Conservation (phyloP, 2,113 vertebrate genomes). For the Poeciliopsis prolifica region DNA sequence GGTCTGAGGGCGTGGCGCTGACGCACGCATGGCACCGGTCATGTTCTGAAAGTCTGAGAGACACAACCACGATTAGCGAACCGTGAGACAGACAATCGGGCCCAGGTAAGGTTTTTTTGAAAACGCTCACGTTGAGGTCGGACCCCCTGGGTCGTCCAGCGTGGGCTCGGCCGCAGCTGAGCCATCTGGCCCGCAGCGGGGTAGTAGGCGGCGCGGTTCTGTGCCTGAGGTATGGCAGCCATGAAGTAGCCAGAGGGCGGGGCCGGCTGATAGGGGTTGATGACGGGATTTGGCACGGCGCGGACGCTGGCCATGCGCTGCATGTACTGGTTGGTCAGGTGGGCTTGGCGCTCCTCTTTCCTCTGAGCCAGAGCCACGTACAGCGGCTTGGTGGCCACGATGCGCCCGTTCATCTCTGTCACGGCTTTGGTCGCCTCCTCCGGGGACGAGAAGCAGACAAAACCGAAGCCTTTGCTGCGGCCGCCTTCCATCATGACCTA, state of each 20-base stretch:
- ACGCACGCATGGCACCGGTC: conserved; percentile 89
- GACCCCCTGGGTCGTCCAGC: conserved; percentile 94
- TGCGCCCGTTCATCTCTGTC: conserved; percentile 98
- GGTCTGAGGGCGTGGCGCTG: conserved; percentile 89
- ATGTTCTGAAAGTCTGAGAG: conserved; percentile 94
- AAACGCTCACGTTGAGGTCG: conserved; percentile 91
- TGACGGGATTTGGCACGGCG: conserved; percentile 94
- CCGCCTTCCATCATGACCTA: conserved; percentile 99
- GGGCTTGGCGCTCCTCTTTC: conserved; percentile 97
- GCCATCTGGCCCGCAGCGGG: conserved; percentile 90
- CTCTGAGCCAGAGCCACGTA: conserved; percentile 96
- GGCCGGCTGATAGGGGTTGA: conserved; percentile 95
- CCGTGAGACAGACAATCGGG: not conserved
- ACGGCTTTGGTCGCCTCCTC: conserved; percentile 99
- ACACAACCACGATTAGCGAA: not conserved
- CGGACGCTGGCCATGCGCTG: conserved; percentile 95
- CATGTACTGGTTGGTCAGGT: conserved; percentile 98
- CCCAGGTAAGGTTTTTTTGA: not conserved
- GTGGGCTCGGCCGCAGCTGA: conserved; percentile 93
- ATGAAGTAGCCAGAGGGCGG: conserved; percentile 98
- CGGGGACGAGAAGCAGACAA: conserved; percentile 97
- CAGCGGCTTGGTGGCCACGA: conserved; percentile 95
- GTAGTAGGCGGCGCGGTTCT: conserved; percentile 95
- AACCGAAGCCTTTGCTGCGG: conserved; percentile 97
- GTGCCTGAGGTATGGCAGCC: conserved; percentile 96